These are phyloP conservation scores for rabbit (Oryctolagus cuniculus) DNA, from an alignment of 2,113 vertebrate species.

Conservation along the genomic window mOryCun1.1 NC_091447.1:53146501-53147000, in stretches of 20 bases:
- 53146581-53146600: no score
- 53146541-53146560: neutral
- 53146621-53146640: neutral
- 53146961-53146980: neutral
- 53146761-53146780: no score
- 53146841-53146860: rapidly evolving
- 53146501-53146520: neutral
- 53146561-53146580: rapidly evolving
- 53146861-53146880: neutral
- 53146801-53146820: neutral
- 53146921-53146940: neutral
- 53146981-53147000: no score
- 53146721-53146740: neutral
- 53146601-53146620: neutral
- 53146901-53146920: neutral
- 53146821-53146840: rapidly evolving
- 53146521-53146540: neutral
- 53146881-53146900: neutral
- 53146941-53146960: neutral
- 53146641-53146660: neutral
- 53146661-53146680: neutral
- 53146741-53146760: neutral
- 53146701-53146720: neutral
- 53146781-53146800: neutral
- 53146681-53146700: neutral